A percentile compares a stretch with the other conserved stretches of the same genome.
These are phyloP conservation scores for Aviceda leuphotes DNA, from an alignment of 2,797 vertebrate genomes.

Conservation along the genomic window DNA sequence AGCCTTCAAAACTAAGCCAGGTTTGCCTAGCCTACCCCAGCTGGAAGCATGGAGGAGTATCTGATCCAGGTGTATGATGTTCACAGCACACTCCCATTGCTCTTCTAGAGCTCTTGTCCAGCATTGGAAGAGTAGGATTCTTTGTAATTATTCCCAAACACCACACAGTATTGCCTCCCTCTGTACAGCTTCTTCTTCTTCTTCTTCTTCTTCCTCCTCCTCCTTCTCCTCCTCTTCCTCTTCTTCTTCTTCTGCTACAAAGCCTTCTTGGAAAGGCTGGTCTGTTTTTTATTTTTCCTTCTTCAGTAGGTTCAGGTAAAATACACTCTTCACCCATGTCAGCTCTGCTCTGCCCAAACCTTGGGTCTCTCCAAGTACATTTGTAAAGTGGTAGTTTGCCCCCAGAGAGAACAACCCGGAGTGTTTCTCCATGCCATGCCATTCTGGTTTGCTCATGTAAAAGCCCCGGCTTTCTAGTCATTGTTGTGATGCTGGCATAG, in stretches of 20 bases:
- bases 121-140: not conserved
- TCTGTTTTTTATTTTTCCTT: not conserved
- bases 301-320: not conserved
- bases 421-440: not conserved
- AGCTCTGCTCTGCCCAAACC: not conserved
- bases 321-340: not conserved
- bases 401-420: not conserved
- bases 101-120: not conserved
- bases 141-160: not conserved
- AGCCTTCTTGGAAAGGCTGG: not conserved
- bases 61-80: not conserved
- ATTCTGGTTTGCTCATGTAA: not conserved
- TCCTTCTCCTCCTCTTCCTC: too few relatives aligned
- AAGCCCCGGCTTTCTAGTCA: rapidly evolving
- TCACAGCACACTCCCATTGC: rapidly evolving
- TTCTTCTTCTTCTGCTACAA: rapidly evolving
- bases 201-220: too few relatives aligned
- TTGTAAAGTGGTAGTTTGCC: not conserved
- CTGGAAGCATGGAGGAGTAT: not conserved
- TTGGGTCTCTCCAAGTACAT: not conserved
- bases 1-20: not conserved
- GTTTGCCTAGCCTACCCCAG: not conserved
- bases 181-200: not conserved
- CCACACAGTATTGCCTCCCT: not conserved
- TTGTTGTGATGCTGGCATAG: not conserved